Base-by-base conservation (phyloP, 2,797 vertebrate species). In the Neomorphus geoffroyi region DNA sequence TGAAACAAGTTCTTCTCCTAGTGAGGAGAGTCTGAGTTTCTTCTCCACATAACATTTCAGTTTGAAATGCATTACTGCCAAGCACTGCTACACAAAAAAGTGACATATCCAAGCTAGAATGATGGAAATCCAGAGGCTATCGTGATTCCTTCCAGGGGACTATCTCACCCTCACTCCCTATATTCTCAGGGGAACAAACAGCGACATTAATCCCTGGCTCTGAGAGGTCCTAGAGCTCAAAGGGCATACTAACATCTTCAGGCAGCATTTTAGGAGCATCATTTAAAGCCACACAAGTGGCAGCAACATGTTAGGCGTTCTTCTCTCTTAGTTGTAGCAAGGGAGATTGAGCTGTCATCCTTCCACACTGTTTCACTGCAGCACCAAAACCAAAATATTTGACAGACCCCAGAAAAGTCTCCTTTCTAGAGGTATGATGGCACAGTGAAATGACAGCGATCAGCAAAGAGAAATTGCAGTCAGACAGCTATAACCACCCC, bases 361-460 rank as follows among this genome's bases (percentile, higher is more conserved):
- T 73, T 81, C 87, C 88, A 74, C 86, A 57, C 33, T 1, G 0
- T 10, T 58, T 86, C 87, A 45, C 10, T 4, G 8, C 66, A 88
- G 83, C 73, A 88, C 54, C 26, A 62, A 77, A 84, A 72, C 4
- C 39, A 33, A 82, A 94, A 91, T 86, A 92, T 80, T 74, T 92
- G 75, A 46, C 71, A 92, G 94, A 92, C 9, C 73, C 32, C 48
- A n/a, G 53, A 66, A 39, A 51, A 70, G 70, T 18, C 56, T 74
- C 58, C 56, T 45, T 77, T 75, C 71, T 56, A 62, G 86, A 70
- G 60, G 48, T 51, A 81, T 22, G 74, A 70, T 64, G 78, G 92
- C 54, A 88, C 62, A 88, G 80, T 1, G 1, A 48, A 84, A 75
- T n/a, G 77, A 75, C 66, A 60, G 70, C 2, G 82, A 88, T 67